Percentiles rank a stretch among this genome's conserved stretches.
Evolutionary conservation across 1,140 invertebrate species (phyloP).

Genomic region (Paracyclopina nana): DNA sequence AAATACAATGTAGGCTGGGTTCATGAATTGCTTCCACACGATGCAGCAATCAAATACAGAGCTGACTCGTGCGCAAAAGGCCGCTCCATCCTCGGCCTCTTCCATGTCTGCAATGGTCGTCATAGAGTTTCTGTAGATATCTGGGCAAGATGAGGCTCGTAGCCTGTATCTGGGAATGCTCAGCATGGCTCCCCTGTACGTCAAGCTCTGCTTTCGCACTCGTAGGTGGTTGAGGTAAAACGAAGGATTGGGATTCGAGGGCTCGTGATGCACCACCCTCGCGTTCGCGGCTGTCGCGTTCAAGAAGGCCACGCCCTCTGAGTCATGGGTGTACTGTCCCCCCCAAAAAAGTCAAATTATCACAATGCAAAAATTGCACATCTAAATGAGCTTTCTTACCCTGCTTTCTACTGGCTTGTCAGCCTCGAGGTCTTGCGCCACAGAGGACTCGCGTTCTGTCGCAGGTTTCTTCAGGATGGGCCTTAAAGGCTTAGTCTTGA

Average conservation of each 20-base stretch:
- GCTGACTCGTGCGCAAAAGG: neutral
- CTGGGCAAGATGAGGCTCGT: constrained; percentile 64
- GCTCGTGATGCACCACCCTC: too few relatives aligned
- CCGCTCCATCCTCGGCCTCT: constrained; percentile 34
- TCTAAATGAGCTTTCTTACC: too few relatives aligned
- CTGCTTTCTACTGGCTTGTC: too few relatives aligned
- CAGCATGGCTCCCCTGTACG: constrained; percentile 57
- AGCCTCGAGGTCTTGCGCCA: too few relatives aligned
- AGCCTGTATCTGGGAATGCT: constrained; percentile 56
- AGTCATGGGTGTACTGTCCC: too few relatives aligned
- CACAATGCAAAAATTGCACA: too few relatives aligned
- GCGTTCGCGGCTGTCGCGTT: too few relatives aligned
- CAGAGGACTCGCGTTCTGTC: too few relatives aligned
- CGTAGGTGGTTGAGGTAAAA: constrained; percentile 2
- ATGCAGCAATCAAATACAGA: constrained; percentile 51
- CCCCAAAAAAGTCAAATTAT: too few relatives aligned
- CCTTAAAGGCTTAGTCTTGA: neutral
- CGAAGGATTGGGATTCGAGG: too few relatives aligned
- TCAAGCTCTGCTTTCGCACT: constrained; percentile 35
- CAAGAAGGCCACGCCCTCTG: too few relatives aligned
- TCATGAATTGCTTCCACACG: constrained; percentile 50
- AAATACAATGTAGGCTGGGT: constrained; percentile 52
- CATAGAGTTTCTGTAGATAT: constrained; percentile 75
- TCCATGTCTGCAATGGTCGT: constrained; percentile 54
- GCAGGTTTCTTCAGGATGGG: neutral